Evolutionary conservation across 1,140 invertebrate species (phyloP).

Genomic region (Drosophila fuyamai): DNA sequence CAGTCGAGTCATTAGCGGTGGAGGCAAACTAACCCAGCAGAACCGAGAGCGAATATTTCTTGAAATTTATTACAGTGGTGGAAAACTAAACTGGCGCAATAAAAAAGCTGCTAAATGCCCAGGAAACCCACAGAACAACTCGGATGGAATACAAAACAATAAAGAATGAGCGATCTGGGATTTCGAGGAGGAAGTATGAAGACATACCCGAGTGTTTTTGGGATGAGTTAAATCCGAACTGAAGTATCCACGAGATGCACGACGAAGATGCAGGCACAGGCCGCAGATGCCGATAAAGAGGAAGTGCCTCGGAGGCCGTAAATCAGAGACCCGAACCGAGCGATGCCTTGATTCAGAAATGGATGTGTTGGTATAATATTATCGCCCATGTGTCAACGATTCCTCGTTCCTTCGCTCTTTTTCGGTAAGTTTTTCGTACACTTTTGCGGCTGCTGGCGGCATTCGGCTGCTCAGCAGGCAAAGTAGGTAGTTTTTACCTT

Average conservation of each 20-base stretch:
- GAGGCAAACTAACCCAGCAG: slow-evolving; percentile 31
- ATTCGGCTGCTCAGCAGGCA: slow-evolving; percentile 55
- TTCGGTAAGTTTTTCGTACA: slow-evolving; percentile 76
- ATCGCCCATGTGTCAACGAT: slow-evolving; percentile 48
- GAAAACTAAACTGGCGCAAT: slow-evolving; percentile 30
- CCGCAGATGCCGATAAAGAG: slow-evolving; percentile 61
- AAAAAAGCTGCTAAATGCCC: slow-evolving; percentile 50
- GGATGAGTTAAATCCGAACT: slow-evolving; percentile 33
- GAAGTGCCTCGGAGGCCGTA: slow-evolving; percentile 64
- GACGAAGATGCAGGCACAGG: slow-evolving; percentile 35
- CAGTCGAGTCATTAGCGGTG: slow-evolving; percentile 52
- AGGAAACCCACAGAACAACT: slow-evolving; percentile 32
- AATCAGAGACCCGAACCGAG: slow-evolving; percentile 57
- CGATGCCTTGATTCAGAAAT: slow-evolving; percentile 39
- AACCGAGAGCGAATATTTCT: slow-evolving; percentile 26
- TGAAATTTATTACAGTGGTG: slow-evolving; percentile 29
- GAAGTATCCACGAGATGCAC: slow-evolving; percentile 22
- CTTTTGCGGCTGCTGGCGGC: slow-evolving; percentile 70
- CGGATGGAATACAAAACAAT: slow-evolving; percentile 2
- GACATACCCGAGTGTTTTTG: slow-evolving; percentile 53
- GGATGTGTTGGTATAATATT: slow-evolving; percentile 55
- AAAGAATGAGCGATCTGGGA: slow-evolving; percentile 14
- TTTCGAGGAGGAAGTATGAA: slow-evolving; percentile 7
- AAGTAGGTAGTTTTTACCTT: slow-evolving; percentile 81
- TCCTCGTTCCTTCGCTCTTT: slow-evolving; percentile 12